A percentile compares a stretch with the other conserved stretches of the same genome.
Conservation (phyloP, 2,888 invertebrate species). For the Tuta absoluta region DNA sequence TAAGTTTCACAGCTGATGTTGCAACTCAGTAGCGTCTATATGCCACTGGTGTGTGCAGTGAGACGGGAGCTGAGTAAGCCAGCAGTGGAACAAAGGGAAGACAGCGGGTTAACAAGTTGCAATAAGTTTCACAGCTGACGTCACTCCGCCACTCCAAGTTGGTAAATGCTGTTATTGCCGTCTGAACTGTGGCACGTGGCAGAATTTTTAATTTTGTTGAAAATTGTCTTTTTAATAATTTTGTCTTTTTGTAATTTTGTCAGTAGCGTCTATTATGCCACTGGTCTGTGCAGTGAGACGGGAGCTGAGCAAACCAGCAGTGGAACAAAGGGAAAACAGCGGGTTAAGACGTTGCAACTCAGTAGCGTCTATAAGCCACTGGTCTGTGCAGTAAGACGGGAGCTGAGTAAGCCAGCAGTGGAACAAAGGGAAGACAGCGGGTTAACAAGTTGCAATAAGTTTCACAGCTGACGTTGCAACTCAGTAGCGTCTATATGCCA, state of each 20-base stretch:
- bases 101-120: slow-evolving; percentile 74
- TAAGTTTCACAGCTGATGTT: slow-evolving; percentile 66
- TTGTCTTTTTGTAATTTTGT: too few species aligned
- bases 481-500: slow-evolving; percentile 2
- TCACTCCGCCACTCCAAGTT: slow-evolving; percentile 40
- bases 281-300: background rate
- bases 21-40: slow-evolving; percentile 26
- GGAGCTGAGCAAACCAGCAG: slow-evolving; percentile 29
- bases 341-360: slow-evolving; percentile 73
- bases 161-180: slow-evolving; percentile 61
- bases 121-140: slow-evolving; percentile 67
- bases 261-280: background rate
- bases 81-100: slow-evolving; percentile 64
- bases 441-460: slow-evolving; percentile 77
- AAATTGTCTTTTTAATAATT: too few species aligned
- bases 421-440: slow-evolving; percentile 69
- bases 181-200: slow-evolving; percentile 46
- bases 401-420: slow-evolving; percentile 33
- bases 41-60: background rate
- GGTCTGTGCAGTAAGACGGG: background rate
- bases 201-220: slow-evolving; percentile 39
- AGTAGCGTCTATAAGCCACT: background rate
- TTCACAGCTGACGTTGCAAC: slow-evolving; percentile 57
- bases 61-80: slow-evolving; percentile 1
- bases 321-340: slow-evolving; percentile 68